Conservation (phyloP, 2,888 invertebrate species). For the Cabera pusaria region DNA sequence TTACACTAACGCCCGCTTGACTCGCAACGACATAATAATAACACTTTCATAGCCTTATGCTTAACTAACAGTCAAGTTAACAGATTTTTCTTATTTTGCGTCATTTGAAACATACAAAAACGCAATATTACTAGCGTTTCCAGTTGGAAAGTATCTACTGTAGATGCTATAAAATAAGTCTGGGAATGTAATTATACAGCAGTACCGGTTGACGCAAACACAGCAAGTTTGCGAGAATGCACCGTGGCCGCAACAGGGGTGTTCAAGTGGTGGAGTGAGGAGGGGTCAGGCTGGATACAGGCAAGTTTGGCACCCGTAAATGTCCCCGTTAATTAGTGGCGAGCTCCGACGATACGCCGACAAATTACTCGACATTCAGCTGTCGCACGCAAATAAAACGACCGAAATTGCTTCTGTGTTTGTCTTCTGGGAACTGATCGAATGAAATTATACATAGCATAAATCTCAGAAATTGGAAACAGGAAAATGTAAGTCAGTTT, state of each 20-base stretch:
- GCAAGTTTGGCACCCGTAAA: constrained; percentile 70
- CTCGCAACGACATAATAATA: constrained; percentile 55
- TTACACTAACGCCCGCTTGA: constrained; percentile 55
- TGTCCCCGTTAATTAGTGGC: constrained; percentile 75
- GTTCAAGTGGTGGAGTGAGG: constrained; percentile 35
- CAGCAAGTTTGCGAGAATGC: constrained; percentile 42
- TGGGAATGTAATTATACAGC: constrained; percentile 35
- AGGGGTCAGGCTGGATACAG: constrained; percentile 48
- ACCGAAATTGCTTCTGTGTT: constrained; percentile 29
- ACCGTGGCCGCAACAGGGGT: constrained; percentile 33
- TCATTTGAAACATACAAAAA: neutral
- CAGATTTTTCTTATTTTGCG: constrained; percentile 12
- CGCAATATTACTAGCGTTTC: neutral
- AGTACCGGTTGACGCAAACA: constrained; percentile 35
- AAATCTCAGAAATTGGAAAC: too few species aligned
- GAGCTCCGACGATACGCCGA: constrained; percentile 60
- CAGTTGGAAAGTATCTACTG: constrained; percentile 6
- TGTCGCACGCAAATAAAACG: constrained; percentile 58
- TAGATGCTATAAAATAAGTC: constrained; percentile 11
- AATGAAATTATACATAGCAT: constrained; percentile 4
- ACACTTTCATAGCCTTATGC: constrained; percentile 38
- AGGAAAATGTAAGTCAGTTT: too few species aligned
- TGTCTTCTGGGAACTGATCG: constrained; percentile 23
- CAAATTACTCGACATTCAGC: constrained; percentile 69
- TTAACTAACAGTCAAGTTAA: constrained; percentile 30